These are phyloP conservation scores for Zhuqinia jingwanae DNA, from an alignment of 2,888 invertebrate genomes.

Conservation along the genomic window DNA sequence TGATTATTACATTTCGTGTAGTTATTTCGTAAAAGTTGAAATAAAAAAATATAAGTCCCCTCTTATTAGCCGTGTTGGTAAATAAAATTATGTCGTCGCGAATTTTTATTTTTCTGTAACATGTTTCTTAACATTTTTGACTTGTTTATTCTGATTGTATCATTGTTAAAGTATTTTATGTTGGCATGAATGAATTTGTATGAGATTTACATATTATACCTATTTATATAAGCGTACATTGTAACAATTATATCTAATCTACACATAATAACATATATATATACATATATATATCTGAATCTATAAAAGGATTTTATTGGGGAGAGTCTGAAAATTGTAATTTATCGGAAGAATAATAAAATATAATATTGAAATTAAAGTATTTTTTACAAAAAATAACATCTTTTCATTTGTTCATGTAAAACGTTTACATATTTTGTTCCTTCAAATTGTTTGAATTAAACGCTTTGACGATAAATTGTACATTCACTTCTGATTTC, in stretches of 20 bases:
- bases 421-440: neutral
- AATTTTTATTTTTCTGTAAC: no score
- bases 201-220: slow-evolving; percentile 26
- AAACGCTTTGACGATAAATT: neutral
- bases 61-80: no score
- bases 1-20: no score
- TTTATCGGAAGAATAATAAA: slow-evolving; percentile 24
- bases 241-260: neutral
- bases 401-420: neutral
- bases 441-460: no score
- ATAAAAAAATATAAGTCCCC: no score
- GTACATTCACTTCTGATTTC: slow-evolving; percentile 9
- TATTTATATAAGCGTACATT: neutral
- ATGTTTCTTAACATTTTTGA: neutral
- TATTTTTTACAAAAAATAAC: neutral
- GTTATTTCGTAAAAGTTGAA: no score
- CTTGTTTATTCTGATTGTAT: neutral
- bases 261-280: neutral
- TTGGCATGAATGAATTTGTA: slow-evolving; percentile 31
- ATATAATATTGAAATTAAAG: slow-evolving; percentile 18
- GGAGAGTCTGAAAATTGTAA: slow-evolving; percentile 44
- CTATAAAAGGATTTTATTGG: slow-evolving; percentile 9
- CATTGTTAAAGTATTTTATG: neutral
- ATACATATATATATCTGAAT: neutral
- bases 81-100: no score